Percentiles rank a stretch among this genome's conserved stretches.
These are phyloP conservation scores for Dreissena polymorpha DNA, from an alignment of 1,140 invertebrate genomes.

Conservation along the genomic window DNA sequence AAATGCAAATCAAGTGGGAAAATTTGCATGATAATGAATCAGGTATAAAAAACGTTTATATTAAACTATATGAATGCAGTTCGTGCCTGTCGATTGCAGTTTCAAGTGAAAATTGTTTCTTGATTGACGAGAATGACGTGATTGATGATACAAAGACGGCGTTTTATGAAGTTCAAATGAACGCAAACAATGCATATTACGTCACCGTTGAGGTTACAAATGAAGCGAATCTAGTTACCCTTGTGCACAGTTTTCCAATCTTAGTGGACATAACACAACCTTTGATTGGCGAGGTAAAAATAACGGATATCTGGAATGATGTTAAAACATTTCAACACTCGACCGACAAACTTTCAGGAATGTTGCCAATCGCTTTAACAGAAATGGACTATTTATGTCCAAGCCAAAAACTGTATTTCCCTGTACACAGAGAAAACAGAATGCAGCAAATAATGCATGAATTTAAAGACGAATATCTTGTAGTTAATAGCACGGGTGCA, in stretches of 20 bases:
- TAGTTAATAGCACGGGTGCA: conserved; percentile 14
- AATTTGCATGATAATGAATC: conserved; percentile 22
- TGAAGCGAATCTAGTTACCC: conserved; percentile 14
- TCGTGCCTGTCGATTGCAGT: background rate
- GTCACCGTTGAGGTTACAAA: conserved; percentile 17
- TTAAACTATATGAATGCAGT: conserved; percentile 9
- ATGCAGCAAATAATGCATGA: background rate
- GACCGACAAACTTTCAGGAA: background rate
- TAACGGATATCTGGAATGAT: conserved; percentile 18
- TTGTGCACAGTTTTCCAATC: background rate
- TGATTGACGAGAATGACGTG: conserved; percentile 8
- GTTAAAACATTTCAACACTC: conserved; percentile 16
- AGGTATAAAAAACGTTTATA: background rate
- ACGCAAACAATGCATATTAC: conserved; percentile 21
- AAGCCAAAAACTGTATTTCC: conserved; percentile 21
- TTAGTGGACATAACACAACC: conserved; percentile 15
- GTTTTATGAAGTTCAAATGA: conserved; percentile 33
- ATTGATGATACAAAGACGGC: conserved; percentile 18
- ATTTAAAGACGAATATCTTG: conserved; percentile 23
- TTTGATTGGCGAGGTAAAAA: conserved; percentile 13
- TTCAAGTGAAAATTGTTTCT: conserved; percentile 10
- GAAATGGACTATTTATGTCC: conserved; percentile 12
- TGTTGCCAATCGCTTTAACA: conserved; percentile 17
- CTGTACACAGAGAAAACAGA: background rate
- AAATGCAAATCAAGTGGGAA: conserved; percentile 29